Percentiles rank a stretch among this genome's conserved stretches.
These are phyloP conservation scores for Pseudoatta argentina DNA, from an alignment of 1,140 invertebrate species.

Conservation along the genomic window DNA sequence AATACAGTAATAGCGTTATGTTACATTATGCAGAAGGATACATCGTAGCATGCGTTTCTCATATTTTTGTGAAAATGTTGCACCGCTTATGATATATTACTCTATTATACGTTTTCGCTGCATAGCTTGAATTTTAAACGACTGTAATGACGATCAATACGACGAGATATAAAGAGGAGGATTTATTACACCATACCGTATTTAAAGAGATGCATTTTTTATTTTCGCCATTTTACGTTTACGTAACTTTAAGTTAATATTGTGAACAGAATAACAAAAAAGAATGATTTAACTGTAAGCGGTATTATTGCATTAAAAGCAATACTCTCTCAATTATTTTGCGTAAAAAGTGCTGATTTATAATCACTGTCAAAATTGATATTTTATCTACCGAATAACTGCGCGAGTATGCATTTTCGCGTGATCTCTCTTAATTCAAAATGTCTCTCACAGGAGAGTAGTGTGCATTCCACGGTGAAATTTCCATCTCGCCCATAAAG, in stretches of 20 bases:
- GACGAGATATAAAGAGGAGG: slow-evolving; percentile 34
- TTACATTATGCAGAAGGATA: slow-evolving; percentile 46
- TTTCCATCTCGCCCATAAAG: slow-evolving; percentile 27
- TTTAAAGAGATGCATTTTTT: slow-evolving; percentile 49
- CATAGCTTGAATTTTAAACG: slow-evolving; percentile 63
- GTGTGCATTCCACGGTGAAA: slow-evolving; percentile 32
- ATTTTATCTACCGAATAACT: not conserved
- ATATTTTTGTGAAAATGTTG: slow-evolving; percentile 60
- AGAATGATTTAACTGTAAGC: not conserved
- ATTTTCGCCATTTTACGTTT: slow-evolving; percentile 14
- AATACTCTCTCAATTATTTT: not conserved
- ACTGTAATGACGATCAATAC: slow-evolving; percentile 47
- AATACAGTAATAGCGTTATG: slow-evolving; percentile 23
- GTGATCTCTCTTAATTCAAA: slow-evolving; percentile 41
- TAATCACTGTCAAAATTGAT: not conserved
- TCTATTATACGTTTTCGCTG: slow-evolving; percentile 61
- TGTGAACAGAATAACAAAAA: not conserved
- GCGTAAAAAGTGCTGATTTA: not conserved
- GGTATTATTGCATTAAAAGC: not conserved
- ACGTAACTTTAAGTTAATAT: slow-evolving; percentile 4
- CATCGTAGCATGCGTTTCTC: slow-evolving; percentile 43
- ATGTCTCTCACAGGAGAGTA: slow-evolving; percentile 16
- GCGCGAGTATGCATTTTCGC: not conserved
- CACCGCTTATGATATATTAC: slow-evolving; percentile 56
- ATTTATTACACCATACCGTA: slow-evolving; percentile 40